Evolutionary conservation across 2,797 vertebrate species (phyloP).

Genomic region (Odontamblyopus lacepedii): DNA sequence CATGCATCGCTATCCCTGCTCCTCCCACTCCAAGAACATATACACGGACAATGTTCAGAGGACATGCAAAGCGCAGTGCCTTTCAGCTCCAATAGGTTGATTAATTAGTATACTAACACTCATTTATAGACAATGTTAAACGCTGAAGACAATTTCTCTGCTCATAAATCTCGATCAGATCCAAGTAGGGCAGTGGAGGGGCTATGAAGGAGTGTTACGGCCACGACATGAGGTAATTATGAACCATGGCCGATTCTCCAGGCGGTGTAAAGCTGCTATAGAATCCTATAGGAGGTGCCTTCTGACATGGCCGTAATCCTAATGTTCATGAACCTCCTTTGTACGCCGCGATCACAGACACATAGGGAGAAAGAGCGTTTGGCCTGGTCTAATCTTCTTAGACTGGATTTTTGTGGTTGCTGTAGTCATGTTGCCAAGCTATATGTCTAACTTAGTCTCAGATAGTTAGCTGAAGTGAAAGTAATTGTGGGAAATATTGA

Average conservation of each 20-base stretch:
- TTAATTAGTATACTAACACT: background rate
- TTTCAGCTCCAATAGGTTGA: background rate
- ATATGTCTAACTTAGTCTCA: slow-evolving; percentile 32
- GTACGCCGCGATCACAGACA: slow-evolving; percentile 44
- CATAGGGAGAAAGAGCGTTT: slow-evolving; percentile 28
- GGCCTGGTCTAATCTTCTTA: slow-evolving; percentile 73
- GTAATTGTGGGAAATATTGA: no score
- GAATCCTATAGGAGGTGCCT: slow-evolving; percentile 23
- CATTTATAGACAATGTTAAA: slow-evolving; percentile 2
- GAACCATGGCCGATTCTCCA: slow-evolving; percentile 7
- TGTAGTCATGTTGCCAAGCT: slow-evolving; percentile 54
- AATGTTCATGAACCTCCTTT: slow-evolving; percentile 21
- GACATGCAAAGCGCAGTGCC: background rate
- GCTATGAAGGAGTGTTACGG: background rate
- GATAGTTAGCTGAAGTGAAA: slow-evolving; percentile 27
- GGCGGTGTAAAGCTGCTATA: slow-evolving; percentile 9
- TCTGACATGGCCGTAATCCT: slow-evolving; percentile 21
- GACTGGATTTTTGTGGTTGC: slow-evolving; percentile 61
- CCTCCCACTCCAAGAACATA: background rate
- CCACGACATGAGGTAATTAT: slow-evolving; percentile 20
- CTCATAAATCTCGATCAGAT: slow-evolving; percentile 8
- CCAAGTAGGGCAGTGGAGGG: background rate
- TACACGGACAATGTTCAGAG: background rate
- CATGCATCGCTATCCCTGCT: background rate
- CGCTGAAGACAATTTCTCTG: background rate